These are phyloP conservation scores for Potamilus streckersoni DNA, from an alignment of 1,140 invertebrate species.

Conservation along the genomic window DNA sequence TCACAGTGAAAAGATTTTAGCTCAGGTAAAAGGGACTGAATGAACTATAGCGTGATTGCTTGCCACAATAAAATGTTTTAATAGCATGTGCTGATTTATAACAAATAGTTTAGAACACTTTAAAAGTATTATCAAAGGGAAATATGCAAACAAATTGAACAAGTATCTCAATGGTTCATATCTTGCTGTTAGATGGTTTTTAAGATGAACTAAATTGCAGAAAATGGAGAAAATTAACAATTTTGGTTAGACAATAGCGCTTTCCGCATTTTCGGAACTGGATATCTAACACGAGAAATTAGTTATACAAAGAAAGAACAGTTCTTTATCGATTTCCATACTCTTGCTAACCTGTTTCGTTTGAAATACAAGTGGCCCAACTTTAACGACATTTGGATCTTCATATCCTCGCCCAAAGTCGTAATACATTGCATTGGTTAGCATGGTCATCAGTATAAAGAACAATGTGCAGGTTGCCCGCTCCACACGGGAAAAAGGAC, in stretches of 20 bases:
- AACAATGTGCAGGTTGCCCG: slow-evolving; percentile 61
- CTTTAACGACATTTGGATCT: slow-evolving; percentile 17
- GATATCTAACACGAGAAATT: background rate
- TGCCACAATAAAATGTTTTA: no score
- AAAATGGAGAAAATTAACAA: background rate
- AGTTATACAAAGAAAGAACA: background rate
- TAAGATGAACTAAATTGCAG: background rate
- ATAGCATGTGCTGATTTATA: slow-evolving; percentile 33
- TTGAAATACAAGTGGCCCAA: slow-evolving; percentile 24
- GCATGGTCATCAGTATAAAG: slow-evolving; percentile 65
- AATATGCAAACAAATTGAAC: slow-evolving; percentile 36
- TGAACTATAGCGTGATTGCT: no score
- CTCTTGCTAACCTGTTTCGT: background rate
- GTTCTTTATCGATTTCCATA: slow-evolving; percentile 23
- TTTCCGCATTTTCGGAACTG: background rate
- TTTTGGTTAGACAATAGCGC: background rate
- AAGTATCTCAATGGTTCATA: background rate
- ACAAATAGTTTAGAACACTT: slow-evolving; percentile 42
- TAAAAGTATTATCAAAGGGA: slow-evolving; percentile 29
- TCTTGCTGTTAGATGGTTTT: background rate
- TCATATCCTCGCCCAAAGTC: slow-evolving; percentile 30
- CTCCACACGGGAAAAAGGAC: slow-evolving; percentile 64
- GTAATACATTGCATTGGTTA: slow-evolving; percentile 67
- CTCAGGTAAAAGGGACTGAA: no score
- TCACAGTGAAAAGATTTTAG: no score